Conservation (phyloP, 2,888 invertebrate genomes). For the Lochmaea crataegi region DNA sequence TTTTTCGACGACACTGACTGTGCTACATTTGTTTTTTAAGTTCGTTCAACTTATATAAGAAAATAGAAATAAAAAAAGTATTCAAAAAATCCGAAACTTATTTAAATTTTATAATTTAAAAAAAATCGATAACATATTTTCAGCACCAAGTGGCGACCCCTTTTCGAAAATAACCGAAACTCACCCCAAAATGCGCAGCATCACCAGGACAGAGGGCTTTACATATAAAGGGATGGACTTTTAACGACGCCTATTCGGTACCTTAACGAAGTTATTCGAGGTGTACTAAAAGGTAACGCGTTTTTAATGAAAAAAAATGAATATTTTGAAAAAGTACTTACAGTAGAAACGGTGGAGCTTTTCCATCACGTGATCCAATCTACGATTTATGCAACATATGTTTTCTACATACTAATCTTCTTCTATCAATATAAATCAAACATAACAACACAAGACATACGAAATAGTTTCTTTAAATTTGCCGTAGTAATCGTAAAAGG, state of each 20-base stretch:
- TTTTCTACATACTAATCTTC: too few relatives aligned
- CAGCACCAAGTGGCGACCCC: slow-evolving; percentile 43
- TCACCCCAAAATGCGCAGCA: slow-evolving; percentile 42
- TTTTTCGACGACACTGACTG: neutral
- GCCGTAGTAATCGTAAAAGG: too few relatives aligned
- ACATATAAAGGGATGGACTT: slow-evolving; percentile 17
- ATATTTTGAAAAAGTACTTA: neutral
- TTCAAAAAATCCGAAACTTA: slow-evolving; percentile 22
- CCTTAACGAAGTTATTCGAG: neutral
- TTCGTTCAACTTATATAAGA: slow-evolving; percentile 17
- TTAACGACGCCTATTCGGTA: slow-evolving; percentile 16
- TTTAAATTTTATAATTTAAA: slow-evolving; percentile 23
- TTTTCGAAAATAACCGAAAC: slow-evolving; percentile 35
- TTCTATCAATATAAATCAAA: too few relatives aligned
- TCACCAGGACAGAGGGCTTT: slow-evolving; percentile 33
- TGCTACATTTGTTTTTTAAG: neutral
- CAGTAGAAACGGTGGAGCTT: too few relatives aligned
- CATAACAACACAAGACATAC: too few relatives aligned
- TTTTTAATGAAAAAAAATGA: neutral
- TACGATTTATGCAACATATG: too few relatives aligned
- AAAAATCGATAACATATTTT: slow-evolving; percentile 27
- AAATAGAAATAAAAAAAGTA: slow-evolving; percentile 10
- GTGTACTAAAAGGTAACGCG: slow-evolving; percentile 10
- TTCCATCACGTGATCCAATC: too few relatives aligned
- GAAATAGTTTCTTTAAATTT: too few relatives aligned